Conservation (phyloP, 1,140 invertebrate species). For the Druon quercuslanigerum region DNA sequence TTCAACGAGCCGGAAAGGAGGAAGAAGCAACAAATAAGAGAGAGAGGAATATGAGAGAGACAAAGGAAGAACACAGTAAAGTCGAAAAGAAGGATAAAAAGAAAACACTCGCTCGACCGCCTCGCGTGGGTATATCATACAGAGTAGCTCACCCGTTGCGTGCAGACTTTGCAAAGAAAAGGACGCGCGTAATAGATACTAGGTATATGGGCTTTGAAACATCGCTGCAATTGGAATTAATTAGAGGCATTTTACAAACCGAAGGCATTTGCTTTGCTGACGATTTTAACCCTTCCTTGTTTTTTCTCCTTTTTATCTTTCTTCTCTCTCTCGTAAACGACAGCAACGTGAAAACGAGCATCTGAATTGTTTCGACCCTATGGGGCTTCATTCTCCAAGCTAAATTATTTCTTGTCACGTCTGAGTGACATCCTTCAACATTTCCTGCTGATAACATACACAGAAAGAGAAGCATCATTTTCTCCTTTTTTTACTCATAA, state of each 20-base stretch:
- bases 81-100: neutral
- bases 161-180: slow-evolving; percentile 26
- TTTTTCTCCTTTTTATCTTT: neutral
- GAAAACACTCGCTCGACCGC: slow-evolving; percentile 16
- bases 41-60: slow-evolving; percentile 15
- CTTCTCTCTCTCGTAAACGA: slow-evolving; percentile 12
- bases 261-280: slow-evolving; percentile 6
- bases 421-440: neutral
- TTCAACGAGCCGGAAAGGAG: neutral
- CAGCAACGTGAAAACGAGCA: neutral
- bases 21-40: neutral
- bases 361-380: slow-evolving; percentile 13
- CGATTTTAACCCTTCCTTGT: neutral
- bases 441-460: neutral
- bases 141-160: slow-evolving; percentile 19
- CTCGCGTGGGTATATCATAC: slow-evolving; percentile 20
- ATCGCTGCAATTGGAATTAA: slow-evolving; percentile 22
- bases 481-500: neutral
- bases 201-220: slow-evolving; percentile 15
- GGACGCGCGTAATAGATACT: slow-evolving; percentile 22
- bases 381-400: neutral
- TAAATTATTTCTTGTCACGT: slow-evolving; percentile 13
- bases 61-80: neutral
- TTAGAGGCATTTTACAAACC: slow-evolving; percentile 24
- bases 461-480: neutral